Evolutionary conservation across 2,888 invertebrate species (phyloP).

Genomic region (Oscheius sp.): DNA sequence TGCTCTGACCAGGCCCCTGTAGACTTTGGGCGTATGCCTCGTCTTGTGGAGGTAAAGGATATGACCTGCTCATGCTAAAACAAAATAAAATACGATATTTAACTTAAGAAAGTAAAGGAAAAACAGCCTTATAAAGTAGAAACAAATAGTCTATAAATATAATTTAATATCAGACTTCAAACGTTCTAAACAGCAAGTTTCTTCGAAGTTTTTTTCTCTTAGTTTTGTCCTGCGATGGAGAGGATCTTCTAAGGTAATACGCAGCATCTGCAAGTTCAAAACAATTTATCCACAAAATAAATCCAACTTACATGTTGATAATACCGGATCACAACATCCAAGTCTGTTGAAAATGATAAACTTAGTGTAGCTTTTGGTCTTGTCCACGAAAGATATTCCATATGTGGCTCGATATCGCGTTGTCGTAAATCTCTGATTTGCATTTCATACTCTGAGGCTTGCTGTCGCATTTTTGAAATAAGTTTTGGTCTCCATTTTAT

Average conservation of each 20-base stretch:
- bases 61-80: no score
- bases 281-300: no score
- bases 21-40: no score
- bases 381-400: background rate
- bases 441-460: background rate
- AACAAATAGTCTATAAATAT: background rate
- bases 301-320: background rate
- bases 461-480: conserved; percentile 10
- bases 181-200: conserved; percentile 2
- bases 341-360: no score
- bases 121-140: background rate
- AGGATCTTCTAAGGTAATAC: conserved; percentile 3
- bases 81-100: background rate
- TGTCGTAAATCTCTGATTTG: conserved; percentile 5
- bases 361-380: no score
- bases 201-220: background rate
- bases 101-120: background rate
- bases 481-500: conserved; percentile 8
- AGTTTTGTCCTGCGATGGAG: background rate
- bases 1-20: no score
- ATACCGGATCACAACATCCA: background rate
- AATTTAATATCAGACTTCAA: conserved; percentile 21
- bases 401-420: background rate
- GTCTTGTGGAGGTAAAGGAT: no score
- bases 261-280: background rate